These are phyloP conservation scores for Frankliniella fusca DNA, from an alignment of 2,888 invertebrate genomes.

Conservation along the genomic window DNA sequence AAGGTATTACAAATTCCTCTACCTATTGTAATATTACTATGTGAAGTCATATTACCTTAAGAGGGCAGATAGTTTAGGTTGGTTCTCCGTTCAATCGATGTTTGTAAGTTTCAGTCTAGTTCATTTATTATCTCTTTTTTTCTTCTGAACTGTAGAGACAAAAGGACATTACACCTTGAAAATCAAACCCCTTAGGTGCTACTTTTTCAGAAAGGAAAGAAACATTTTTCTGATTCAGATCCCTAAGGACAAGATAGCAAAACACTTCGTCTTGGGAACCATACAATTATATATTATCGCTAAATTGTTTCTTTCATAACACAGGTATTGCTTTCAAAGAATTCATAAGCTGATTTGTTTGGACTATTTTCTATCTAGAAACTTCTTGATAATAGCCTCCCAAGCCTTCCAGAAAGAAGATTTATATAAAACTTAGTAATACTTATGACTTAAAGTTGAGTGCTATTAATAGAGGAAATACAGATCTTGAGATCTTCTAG, in stretches of 20 bases:
- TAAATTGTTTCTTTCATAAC: too few relatives aligned
- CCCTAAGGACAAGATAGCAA: too few relatives aligned
- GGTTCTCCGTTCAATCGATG: not conserved
- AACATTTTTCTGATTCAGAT: not conserved
- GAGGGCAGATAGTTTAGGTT: too few relatives aligned
- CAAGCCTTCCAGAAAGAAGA: not conserved
- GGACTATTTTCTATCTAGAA: too few relatives aligned
- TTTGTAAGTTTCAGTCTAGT: not conserved
- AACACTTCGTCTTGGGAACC: not conserved
- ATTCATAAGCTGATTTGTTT: too few relatives aligned
- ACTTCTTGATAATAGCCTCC: too few relatives aligned
- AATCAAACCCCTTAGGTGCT: not conserved
- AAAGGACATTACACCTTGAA: too few relatives aligned
- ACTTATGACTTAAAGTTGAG: constrained; percentile 6
- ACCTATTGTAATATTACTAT: too few relatives aligned
- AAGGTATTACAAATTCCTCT: too few relatives aligned
- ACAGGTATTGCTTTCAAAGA: too few relatives aligned
- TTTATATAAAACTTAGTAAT: constrained; percentile 10
- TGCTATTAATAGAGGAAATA: not conserved
- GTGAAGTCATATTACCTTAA: too few relatives aligned
- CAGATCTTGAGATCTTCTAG: constrained; percentile 16
- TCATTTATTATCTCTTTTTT: not conserved
- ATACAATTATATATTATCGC: not conserved
- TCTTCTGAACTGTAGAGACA: too few relatives aligned
- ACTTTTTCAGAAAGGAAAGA: not conserved